Base-by-base conservation (phyloP, 1,140 invertebrate species). In the Penaeus japonicus region DNA sequence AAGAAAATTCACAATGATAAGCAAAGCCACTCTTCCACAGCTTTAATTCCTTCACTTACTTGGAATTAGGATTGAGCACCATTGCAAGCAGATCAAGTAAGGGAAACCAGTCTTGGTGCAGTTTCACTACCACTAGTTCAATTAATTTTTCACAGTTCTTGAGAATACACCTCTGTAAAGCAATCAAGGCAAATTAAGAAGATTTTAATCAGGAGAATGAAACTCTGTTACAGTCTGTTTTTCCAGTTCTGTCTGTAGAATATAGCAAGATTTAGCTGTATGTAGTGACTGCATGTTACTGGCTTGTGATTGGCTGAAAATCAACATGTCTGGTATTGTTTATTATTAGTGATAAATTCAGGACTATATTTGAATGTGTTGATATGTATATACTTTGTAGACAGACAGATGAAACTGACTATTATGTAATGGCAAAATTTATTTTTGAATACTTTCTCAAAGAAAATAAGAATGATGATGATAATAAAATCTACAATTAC, bases 21-120 rank as follows among this genome's bases (percentile, higher is more conserved):
- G 20, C n/a, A 20, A 24, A 73, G 70, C n/a, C 30, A n/a, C 70
- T 79, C 22, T 27, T 20, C 17, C 30, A 47, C 0, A 54, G 47
- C 4, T 79, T 22, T 24, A 4, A 5, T 79, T 79, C 18, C 24
- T 35, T 70, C 32, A 92, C 93, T 92, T 92, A 97, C 96, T 98
- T 98, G 93, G 97, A 98, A 92, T 95, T 96, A 78, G 97, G 97
- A 94, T 98, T 98, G 91, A 98, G 96, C 89, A 98, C 95, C 95
- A 99, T 97, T 47, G 97, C 96, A 84, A 99, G 93, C 82, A 99
- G 94, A 92, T 99, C 97, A 85, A 99, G 94, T 84, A 99, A 94
- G 91, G 97, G 96, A 92, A 97, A 97, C 95, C 97, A 98, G 94
- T 99, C 98, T 91, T 98, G 95, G 88, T 96, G 95, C 92, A 99